These are phyloP conservation scores for Tenrec ecaudatus DNA, from an alignment of 2,113 vertebrate genomes.

Conservation along the genomic window DNA sequence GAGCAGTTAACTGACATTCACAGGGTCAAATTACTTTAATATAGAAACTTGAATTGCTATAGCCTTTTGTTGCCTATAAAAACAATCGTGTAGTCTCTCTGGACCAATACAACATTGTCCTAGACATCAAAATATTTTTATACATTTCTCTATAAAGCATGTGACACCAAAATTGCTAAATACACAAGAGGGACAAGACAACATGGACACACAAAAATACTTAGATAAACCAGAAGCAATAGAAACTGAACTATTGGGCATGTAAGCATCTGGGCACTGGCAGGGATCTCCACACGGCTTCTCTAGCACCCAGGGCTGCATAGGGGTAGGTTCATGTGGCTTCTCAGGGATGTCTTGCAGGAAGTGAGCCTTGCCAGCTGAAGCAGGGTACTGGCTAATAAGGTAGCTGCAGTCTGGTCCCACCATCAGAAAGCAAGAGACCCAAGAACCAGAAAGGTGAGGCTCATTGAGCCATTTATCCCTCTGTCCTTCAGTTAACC, in stretches of 20 bases:
- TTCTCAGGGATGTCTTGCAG: too few species aligned
- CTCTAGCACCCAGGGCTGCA: too few species aligned
- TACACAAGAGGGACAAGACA: neutral
- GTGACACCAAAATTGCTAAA: neutral
- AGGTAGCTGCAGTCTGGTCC: too few species aligned
- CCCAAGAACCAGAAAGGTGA: too few species aligned
- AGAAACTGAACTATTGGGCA: neutral
- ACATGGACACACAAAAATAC: neutral
- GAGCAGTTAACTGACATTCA: neutral
- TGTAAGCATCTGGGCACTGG: too few species aligned
- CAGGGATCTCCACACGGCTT: too few species aligned
- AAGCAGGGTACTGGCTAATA: too few species aligned
- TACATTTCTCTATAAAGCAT: neutral
- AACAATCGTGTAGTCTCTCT: neutral
- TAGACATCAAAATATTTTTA: neutral
- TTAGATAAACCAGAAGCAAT: conserved; percentile 18
- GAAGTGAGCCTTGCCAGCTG: too few species aligned
- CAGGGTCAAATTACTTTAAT: neutral
- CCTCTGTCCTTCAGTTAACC: too few species aligned
- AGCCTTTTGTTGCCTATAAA: neutral
- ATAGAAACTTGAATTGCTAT: neutral
- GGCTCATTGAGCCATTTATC: too few species aligned
- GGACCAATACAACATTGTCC: neutral
- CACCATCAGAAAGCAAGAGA: too few species aligned
- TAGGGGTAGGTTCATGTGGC: too few species aligned